These are phyloP conservation scores for Thereva unica DNA, from an alignment of 2,888 invertebrate genomes.

Conservation along the genomic window DNA sequence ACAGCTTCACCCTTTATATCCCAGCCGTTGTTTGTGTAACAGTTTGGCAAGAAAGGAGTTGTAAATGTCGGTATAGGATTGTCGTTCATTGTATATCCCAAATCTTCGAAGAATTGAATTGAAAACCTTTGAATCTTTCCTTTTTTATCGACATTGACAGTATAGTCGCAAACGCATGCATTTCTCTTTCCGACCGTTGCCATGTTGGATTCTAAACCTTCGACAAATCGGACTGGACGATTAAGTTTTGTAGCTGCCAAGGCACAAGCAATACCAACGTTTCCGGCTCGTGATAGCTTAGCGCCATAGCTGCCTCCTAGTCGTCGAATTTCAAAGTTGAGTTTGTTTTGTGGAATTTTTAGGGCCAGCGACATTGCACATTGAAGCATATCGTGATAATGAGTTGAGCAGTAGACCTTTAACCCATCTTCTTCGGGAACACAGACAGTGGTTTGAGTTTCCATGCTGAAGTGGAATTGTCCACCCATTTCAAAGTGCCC, in stretches of 20 bases:
- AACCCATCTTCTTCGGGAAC: slow-evolving; percentile 69
- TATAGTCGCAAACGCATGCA: slow-evolving; percentile 66
- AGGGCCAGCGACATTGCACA: slow-evolving; percentile 61
- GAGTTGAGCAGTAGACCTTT: slow-evolving; percentile 65
- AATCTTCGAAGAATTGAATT: slow-evolving; percentile 62
- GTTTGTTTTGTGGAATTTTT: slow-evolving; percentile 59
- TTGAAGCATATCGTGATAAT: slow-evolving; percentile 65
- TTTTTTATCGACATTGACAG: slow-evolving; percentile 64
- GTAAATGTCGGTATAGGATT: slow-evolving; percentile 55
- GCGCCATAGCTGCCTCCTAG: slow-evolving; percentile 78
- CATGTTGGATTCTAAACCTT: slow-evolving; percentile 75
- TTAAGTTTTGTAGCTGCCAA: slow-evolving; percentile 65
- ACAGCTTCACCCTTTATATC: slow-evolving; percentile 69
- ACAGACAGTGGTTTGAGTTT: slow-evolving; percentile 66
- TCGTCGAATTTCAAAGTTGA: slow-evolving; percentile 28
- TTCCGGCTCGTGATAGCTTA: slow-evolving; percentile 66
- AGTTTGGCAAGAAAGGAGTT: slow-evolving; percentile 59
- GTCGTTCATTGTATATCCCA: slow-evolving; percentile 64
- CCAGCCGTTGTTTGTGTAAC: slow-evolving; percentile 69
- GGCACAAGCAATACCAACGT: slow-evolving; percentile 68
- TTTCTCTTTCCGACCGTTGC: slow-evolving; percentile 69
- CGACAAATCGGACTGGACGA: slow-evolving; percentile 71
- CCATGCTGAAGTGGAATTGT: slow-evolving; percentile 75
- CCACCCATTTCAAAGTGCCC: slow-evolving; percentile 62
- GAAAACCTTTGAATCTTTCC: slow-evolving; percentile 72